Conservation (phyloP, 2,797 vertebrate genomes). For the Lagorchestes hirsutus region DNA sequence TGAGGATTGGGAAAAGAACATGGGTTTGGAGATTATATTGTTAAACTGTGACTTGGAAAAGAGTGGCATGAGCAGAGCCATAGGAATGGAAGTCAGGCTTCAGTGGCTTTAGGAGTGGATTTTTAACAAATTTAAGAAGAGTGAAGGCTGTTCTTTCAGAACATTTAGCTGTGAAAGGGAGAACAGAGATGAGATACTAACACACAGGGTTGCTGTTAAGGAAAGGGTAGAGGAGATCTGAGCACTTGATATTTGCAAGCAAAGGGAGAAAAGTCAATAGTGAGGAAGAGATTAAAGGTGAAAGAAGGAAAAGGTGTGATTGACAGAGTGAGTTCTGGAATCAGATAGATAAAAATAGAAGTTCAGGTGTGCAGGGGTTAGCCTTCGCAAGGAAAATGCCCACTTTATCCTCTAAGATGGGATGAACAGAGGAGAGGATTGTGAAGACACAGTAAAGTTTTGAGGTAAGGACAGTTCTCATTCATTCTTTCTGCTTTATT, state of each 20-base stretch:
- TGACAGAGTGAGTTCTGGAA: background rate
- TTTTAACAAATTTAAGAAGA: background rate
- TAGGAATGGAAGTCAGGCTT: slow-evolving; percentile 29
- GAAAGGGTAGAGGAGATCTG: background rate
- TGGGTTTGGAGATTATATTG: background rate
- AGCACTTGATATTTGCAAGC: background rate
- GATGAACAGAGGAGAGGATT: background rate
- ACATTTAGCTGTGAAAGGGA: background rate
- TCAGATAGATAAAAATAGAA: background rate
- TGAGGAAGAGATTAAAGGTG: background rate
- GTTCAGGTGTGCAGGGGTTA: background rate
- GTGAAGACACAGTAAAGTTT: background rate
- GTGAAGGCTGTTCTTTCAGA: background rate
- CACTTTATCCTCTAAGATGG: background rate
- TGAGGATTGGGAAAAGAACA: background rate
- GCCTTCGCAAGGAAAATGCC: background rate
- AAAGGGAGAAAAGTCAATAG: background rate
- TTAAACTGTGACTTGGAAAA: slow-evolving; percentile 22
- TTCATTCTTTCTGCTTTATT: background rate
- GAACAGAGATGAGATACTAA: background rate
- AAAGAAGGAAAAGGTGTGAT: background rate
- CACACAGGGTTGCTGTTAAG: background rate
- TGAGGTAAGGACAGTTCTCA: background rate
- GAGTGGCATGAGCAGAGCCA: background rate
- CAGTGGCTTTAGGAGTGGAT: background rate